phyloP scores from a whole-genome alignment of 2,113 vertebrate genomes.

The Pomatostomus ruficeps region DNA sequence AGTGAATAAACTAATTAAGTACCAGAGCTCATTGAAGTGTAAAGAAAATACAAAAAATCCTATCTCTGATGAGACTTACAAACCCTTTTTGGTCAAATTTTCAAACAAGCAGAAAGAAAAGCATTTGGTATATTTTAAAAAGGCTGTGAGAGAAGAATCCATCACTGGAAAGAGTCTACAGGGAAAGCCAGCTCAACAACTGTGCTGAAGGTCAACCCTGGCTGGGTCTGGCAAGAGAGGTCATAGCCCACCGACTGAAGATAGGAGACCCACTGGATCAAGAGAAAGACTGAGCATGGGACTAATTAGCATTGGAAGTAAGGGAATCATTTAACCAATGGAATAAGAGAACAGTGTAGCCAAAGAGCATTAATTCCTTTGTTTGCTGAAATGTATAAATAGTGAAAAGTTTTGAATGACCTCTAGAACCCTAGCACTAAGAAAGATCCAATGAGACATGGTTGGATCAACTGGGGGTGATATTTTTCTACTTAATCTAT shows the following conservation, averaged over 20 bases:
- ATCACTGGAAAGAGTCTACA: neutral
- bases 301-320: neutral
- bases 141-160: neutral
- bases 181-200: neutral
- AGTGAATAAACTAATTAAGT: neutral
- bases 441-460: neutral
- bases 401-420: neutral
- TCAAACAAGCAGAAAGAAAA: neutral
- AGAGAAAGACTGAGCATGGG: neutral
- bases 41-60: neutral
- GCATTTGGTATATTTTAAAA: neutral
- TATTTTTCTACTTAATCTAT: neutral
- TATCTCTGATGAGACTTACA: neutral
- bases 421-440: neutral
- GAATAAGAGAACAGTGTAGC: neutral
- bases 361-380: neutral
- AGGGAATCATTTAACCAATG: neutral
- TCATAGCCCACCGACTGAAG: neutral
- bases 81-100: neutral
- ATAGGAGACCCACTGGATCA: neutral
- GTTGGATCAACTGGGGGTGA: accelerated
- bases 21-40: neutral
- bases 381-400: neutral
- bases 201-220: neutral
- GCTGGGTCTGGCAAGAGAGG: neutral